Conservation (phyloP, 1,140 invertebrate species). For the Berghia stephanieae region DNA sequence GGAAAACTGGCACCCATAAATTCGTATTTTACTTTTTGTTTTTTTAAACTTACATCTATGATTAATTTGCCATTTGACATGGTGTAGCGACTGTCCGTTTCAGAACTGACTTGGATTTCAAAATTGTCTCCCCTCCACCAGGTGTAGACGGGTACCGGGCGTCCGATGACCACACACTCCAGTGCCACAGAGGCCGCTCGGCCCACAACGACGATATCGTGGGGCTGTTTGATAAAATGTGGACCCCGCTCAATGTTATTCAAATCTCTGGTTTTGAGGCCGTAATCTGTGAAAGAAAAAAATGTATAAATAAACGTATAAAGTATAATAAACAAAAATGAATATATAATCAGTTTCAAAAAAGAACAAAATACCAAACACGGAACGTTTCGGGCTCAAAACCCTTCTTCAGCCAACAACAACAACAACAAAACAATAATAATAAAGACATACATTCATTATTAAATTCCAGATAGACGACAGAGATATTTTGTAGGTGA, state of each 20-base stretch:
- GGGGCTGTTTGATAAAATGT: conserved; percentile 41
- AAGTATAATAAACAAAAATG: no score
- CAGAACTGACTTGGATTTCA: conserved; percentile 34
- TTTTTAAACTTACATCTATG: conserved; percentile 68
- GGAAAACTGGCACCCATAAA: no score
- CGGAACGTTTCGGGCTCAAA: no score
- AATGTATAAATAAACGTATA: no score
- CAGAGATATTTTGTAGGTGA: no score
- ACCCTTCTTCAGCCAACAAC: no score
- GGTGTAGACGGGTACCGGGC: conserved; percentile 87
- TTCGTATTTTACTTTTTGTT: not conserved
- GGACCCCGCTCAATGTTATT: conserved; percentile 36
- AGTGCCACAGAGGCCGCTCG: conserved; percentile 36
- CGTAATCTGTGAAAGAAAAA: conserved; percentile 38
- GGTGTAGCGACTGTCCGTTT: conserved; percentile 78
- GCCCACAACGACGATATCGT: conserved; percentile 42
- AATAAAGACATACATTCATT: no score
- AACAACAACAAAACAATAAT: no score
- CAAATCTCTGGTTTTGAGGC: conserved; percentile 20
- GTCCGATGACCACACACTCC: conserved; percentile 85
- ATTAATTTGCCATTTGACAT: conserved; percentile 91
- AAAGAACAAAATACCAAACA: no score
- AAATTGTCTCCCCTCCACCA: conserved; percentile 74
- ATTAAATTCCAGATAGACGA: no score
- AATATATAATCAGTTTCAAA: no score